Base-by-base conservation (phyloP, 2,113 vertebrate genomes). In the Rhinoderma darwinii region DNA sequence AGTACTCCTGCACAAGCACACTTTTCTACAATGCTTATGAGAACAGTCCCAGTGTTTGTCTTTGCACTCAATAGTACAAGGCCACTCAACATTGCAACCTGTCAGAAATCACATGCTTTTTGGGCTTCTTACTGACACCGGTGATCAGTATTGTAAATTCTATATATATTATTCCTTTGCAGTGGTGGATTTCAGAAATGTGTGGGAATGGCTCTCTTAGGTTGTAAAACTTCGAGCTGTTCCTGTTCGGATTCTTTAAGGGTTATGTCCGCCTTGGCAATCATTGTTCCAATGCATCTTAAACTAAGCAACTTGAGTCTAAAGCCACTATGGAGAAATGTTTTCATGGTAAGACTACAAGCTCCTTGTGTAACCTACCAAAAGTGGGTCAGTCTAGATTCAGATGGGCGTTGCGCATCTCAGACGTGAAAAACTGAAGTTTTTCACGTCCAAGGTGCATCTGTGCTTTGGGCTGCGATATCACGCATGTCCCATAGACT, bases 1-100 rank as follows among this genome's bases (percentile, higher is more conserved):
- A 66, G 22, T 41, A 70, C 30, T 73, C 35, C 11, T 73, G 68
- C 68, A 73, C 68, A 41, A 73, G 72, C 72, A 43, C 70, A 74
- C 37, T 43, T 25, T n/a, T 43, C 3, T 43, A 43, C 22, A 27
- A 44, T 25, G 20, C 2, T 41, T 25, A 5, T 75, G 12, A 44
- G 14, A 12, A 15, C 18, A 7, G 56, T 35, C n/a, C 18, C 22
- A 37, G 66, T 0, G 3, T 30, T 68, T 68, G 30, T 30, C 63
- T 18, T 68, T 6, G 7, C 17, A 32, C 15, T 0, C 18, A 17
- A 35, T 35, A 70, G 32, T 70, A 30, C 66, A 70, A 37, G 3
- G 1, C 63, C 74, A 77, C 12, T 32, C 6, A 27, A 14, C 11
- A 51, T 20, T 41, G 35, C 25, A 47, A 14, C 43, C 73, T 4